These are phyloP conservation scores for Pseudopleuronectes americanus DNA, from an alignment of 2,797 vertebrate genomes.

Conservation along the genomic window DNA sequence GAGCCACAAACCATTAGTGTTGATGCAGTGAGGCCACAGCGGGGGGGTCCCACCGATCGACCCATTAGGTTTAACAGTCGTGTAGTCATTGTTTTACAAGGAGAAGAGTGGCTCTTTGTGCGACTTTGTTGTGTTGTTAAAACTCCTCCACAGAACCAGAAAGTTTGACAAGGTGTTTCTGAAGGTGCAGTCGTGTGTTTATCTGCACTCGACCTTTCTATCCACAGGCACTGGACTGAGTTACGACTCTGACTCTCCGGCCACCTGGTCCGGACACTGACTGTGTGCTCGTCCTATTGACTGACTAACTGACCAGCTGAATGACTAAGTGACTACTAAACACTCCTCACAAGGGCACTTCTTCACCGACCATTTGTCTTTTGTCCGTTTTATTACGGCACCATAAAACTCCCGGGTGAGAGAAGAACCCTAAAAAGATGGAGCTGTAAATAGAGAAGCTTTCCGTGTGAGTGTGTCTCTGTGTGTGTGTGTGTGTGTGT, in stretches of 20 bases:
- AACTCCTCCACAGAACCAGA: background rate
- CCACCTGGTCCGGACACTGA: constrained; percentile 30
- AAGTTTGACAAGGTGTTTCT: background rate
- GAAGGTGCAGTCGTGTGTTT: background rate
- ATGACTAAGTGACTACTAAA: constrained; percentile 62
- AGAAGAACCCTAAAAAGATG: constrained; percentile 61
- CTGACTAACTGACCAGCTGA: constrained; percentile 57
- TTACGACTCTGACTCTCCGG: background rate
- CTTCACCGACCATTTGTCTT: constrained; percentile 75
- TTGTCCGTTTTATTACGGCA: constrained; percentile 68
- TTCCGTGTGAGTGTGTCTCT: constrained; percentile 30
- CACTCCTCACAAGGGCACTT: constrained; percentile 48
- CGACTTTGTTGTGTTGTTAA: background rate
- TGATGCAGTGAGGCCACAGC: constrained; percentile 57
- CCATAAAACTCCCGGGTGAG: constrained; percentile 65
- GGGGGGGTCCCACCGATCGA: constrained; percentile 49
- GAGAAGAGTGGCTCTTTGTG: constrained; percentile 4
- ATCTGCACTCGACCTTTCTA: background rate
- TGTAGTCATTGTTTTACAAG: constrained; percentile 34
- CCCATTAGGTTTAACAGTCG: constrained; percentile 44
- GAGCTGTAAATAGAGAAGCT: constrained; percentile 55
- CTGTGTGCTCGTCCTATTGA: constrained; percentile 42
- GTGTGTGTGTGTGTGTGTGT: constrained; percentile 29
- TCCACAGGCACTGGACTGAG: constrained; percentile 6
- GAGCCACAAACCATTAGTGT: constrained; percentile 66